phyloP scores from a whole-genome alignment of 2,797 vertebrate genomes.

The Galaxias olidus region DNA sequence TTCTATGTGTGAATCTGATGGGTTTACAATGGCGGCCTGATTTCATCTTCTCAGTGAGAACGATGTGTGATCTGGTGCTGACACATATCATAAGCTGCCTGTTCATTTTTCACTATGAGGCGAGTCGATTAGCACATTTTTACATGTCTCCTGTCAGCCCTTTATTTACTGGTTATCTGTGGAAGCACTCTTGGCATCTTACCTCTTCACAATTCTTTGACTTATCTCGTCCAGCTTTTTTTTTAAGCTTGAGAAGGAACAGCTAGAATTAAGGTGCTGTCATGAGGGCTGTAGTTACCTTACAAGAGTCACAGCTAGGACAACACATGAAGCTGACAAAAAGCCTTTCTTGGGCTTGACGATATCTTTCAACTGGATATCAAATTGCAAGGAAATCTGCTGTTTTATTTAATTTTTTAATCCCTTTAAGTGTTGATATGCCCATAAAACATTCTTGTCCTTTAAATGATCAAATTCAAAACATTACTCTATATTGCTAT shows the following conservation, averaged over 20 bases:
- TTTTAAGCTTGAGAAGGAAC: slow-evolving; percentile 40
- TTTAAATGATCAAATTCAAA: not conserved
- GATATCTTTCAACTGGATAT: slow-evolving; percentile 35
- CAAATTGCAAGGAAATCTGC: slow-evolving; percentile 49
- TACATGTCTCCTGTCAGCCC: slow-evolving; percentile 12
- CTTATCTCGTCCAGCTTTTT: slow-evolving; percentile 43
- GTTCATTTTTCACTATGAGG: slow-evolving; percentile 37
- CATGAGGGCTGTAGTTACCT: slow-evolving; percentile 33
- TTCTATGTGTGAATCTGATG: slow-evolving; percentile 33
- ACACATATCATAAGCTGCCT: slow-evolving; percentile 41
- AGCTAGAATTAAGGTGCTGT: slow-evolving; percentile 47
- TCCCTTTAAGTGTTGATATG: slow-evolving; percentile 59
- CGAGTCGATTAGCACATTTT: slow-evolving; percentile 6
- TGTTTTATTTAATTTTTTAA: slow-evolving; percentile 37
- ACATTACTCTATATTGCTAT: too few relatives aligned
- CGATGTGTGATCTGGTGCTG: slow-evolving; percentile 29
- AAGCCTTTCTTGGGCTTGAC: slow-evolving; percentile 13
- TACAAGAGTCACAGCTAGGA: slow-evolving; percentile 23
- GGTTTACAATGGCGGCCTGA: slow-evolving; percentile 23
- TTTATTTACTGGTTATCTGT: slow-evolving; percentile 48
- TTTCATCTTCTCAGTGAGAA: slow-evolving; percentile 17
- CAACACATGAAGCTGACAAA: slow-evolving; percentile 26
- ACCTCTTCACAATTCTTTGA: slow-evolving; percentile 36
- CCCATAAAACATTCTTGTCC: slow-evolving; percentile 21
- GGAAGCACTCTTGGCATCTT: slow-evolving; percentile 54